phyloP scores from a whole-genome alignment of 2,888 invertebrate genomes.

The Apocheima hispidaria region DNA sequence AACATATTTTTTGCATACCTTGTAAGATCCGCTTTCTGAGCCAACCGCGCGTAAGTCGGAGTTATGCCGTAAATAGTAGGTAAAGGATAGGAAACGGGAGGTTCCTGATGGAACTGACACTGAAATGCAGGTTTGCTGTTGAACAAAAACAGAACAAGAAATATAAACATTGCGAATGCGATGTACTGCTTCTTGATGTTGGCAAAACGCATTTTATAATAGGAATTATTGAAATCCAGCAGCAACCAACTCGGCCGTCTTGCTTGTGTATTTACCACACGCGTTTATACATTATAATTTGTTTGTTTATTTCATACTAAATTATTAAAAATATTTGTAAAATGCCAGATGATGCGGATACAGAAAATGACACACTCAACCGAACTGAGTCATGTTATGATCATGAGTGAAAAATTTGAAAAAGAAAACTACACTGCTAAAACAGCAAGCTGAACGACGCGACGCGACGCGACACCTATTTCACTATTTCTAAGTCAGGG shows the following conservation, averaged over 20 bases:
- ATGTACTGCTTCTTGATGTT: slow-evolving; percentile 81
- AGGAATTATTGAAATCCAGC: slow-evolving; percentile 22
- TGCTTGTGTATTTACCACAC: slow-evolving; percentile 36
- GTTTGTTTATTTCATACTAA: background rate
- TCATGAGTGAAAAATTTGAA: no score
- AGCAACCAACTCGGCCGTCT: slow-evolving; percentile 22
- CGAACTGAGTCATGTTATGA: no score
- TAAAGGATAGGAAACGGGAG: slow-evolving; percentile 61
- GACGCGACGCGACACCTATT: no score
- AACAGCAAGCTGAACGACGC: no score
- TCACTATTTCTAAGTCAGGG: no score
- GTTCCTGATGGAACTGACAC: slow-evolving; percentile 74
- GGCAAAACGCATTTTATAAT: slow-evolving; percentile 78
- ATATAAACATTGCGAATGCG: slow-evolving; percentile 78
- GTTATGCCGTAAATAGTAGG: slow-evolving; percentile 96
- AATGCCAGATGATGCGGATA: slow-evolving; percentile 7
- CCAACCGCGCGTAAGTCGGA: slow-evolving; percentile 94
- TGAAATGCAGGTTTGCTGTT: slow-evolving; percentile 77
- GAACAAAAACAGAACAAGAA: slow-evolving; percentile 77
- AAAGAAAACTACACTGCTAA: no score
- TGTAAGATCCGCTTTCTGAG: slow-evolving; percentile 97
- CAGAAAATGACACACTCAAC: no score
- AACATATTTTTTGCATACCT: slow-evolving; percentile 79
- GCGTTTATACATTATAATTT: slow-evolving; percentile 24
- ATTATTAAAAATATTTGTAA: slow-evolving; percentile 15